phyloP scores from a whole-genome alignment of 2,888 invertebrate genomes.

The Andricus quercusramuli region DNA sequence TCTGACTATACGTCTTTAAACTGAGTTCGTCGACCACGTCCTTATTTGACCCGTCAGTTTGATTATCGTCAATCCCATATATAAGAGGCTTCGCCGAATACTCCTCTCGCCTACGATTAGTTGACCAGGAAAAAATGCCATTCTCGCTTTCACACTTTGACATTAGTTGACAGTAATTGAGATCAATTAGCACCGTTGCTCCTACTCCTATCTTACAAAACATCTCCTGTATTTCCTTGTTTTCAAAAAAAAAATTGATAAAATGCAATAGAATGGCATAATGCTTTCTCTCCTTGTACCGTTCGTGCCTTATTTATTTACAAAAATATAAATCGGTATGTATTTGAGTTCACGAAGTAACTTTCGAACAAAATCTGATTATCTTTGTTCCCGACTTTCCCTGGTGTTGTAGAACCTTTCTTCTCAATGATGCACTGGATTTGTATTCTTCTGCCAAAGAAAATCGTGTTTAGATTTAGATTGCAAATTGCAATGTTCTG shows the following conservation, averaged over 20 bases:
- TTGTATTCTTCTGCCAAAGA: not conserved
- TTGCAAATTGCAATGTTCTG: not conserved
- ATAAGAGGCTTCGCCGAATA: conserved; percentile 16
- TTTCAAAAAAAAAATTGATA: not conserved
- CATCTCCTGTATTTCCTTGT: not conserved
- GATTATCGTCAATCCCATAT: conserved; percentile 53
- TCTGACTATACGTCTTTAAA: conserved; percentile 52
- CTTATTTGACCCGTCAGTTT: conserved; percentile 58
- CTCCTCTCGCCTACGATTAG: conserved; percentile 18
- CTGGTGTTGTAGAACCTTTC: conserved; percentile 11
- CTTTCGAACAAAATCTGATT: conserved; percentile 33
- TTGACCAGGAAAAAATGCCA: not conserved
- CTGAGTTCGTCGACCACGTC: conserved; percentile 51
- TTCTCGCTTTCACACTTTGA: conserved; percentile 37
- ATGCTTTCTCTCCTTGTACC: not conserved
- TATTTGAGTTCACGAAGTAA: conserved; percentile 25
- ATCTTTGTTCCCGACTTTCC: conserved; percentile 27
- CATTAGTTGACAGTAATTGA: conserved; percentile 38
- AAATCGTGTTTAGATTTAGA: not conserved
- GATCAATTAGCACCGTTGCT: conserved; percentile 10
- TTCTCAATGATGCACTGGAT: not conserved
- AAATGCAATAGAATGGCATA: too few species aligned
- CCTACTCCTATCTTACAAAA: not conserved
- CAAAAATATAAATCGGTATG: conserved; percentile 18
- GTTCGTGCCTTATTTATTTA: not conserved